Conservation (phyloP, 2,888 invertebrate genomes). For the Brachyptera risi region DNA sequence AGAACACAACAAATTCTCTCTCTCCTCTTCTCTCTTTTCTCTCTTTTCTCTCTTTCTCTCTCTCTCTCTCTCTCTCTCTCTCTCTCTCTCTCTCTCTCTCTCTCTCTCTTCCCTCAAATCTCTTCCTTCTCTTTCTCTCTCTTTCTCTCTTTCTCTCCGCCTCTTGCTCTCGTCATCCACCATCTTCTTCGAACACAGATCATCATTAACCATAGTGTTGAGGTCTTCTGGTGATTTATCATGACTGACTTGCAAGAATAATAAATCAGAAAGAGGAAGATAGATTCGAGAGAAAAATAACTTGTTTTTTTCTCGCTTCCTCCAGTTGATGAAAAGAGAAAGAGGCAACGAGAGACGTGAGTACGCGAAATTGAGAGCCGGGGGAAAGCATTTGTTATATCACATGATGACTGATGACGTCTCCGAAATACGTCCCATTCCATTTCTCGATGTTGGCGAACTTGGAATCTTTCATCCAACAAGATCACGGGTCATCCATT, state of each 20-base stretch:
- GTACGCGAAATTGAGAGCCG: not conserved
- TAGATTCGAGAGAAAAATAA: constrained; percentile 10
- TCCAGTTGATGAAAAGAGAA: not conserved
- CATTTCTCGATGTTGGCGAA: not conserved
- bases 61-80: not conserved
- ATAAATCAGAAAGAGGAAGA: constrained; percentile 23
- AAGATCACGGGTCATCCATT: no score
- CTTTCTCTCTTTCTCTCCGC: not conserved
- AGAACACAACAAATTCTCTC: no score
- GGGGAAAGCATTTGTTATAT: constrained; percentile 28
- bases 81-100: not conserved
- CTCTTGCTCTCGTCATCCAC: not conserved
- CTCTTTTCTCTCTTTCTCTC: not conserved
- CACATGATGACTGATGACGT: constrained; percentile 19
- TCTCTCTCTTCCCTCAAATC: not conserved
- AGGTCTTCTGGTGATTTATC: constrained; percentile 23
- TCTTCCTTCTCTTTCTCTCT: not conserved
- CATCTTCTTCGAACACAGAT: no score
- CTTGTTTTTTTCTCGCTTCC: not conserved
- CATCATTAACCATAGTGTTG: no score
- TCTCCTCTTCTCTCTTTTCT: no score
- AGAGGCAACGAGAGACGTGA: not conserved
- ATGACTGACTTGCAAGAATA: constrained; percentile 25
- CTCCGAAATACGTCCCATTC: constrained; percentile 7
- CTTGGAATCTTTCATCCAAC: constrained; percentile 6